Evolutionary conservation across 2,797 vertebrate genomes (phyloP), one percentile per base, ranked within the genome.

Genomic region (Champsocephalus esox): DNA sequence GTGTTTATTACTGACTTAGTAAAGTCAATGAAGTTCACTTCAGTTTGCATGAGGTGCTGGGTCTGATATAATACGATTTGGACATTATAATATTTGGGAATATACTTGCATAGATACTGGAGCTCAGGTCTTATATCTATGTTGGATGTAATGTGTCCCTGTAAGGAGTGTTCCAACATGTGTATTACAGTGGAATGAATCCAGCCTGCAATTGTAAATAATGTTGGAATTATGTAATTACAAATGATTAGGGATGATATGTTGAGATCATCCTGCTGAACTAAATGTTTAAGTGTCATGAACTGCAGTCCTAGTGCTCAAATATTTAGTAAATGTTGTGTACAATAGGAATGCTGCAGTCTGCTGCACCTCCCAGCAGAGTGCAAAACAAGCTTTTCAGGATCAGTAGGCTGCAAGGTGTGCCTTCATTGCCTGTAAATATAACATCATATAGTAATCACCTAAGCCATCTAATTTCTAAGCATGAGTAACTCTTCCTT

Each of bases 301-400:
- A 38, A 38, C 34, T 28, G 28, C 28, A 28, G 28, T 28, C 3
- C 3, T 28, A 4, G 4, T 34, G 7, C 34, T 34, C 1, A 38
- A 38, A 38, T 9, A 9, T 38, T 38, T 38, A 5, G 7, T 38
- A 19, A 68, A 66, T 60, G 58, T 44, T 65, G 16, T 32, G 5
- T 63, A 11, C 9, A 5, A 13, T 54, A 38, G 19, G 45, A 41
- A 24, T 72, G 32, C 57, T 45, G 4, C 11, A 14, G 50, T 62
- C 50, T 68, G 50, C 46, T 12, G 1, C 55, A 54, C 49, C 38
- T 58, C 14, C 58, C 32, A 66, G 49, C 49, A 54, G 56, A 46
- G 21, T 52, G 54, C 21, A 66, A 17, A 75, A 77, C 73, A 49
- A 58, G 59, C 58, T 48, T 49, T 67, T 75, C 73, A 71, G 62